Evolutionary conservation across 2,113 vertebrate genomes (phyloP), one percentile per base, ranked within the genome.

Genomic region (Larimichthys polyactis): DNA sequence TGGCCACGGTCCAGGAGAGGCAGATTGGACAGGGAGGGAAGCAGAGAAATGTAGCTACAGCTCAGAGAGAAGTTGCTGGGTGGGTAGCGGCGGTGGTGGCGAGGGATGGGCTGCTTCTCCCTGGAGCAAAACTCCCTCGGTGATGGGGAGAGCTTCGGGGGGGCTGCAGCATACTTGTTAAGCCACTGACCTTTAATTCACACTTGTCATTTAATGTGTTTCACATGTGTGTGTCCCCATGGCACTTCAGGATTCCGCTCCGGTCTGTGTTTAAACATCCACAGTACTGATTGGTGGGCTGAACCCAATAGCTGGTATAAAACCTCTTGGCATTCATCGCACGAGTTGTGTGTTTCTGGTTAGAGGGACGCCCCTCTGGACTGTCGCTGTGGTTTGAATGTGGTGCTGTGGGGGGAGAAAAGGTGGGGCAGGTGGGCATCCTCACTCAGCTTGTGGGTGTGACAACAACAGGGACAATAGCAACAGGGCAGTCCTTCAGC

Each of bases 381-480:
- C 44, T 67, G 67, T 29, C 4, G 54, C 44, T 22, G 48, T 48
- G 29, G 55, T 52, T 67, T 51, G 71, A 17, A 49, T 66, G 11
- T 40, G 43, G 46, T 22, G 66, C 44, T 15, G 16, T 36, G 68
- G 40, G 57, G 62, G 36, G 57, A 6, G 36, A 43, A 11, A 27
- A 65, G 81, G 76, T 83, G 67, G 87, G 84, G 79, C 86, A 87
- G 87, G 82, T 87, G 87, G 82, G 87, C 86, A 86, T 64, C 89
- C 82, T 84, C 82, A 46, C 64, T 67, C 78, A 57, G 84, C 75
- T 74, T 51, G 88, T 89, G 91, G 89, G 91, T 92, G 92, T 92
- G 92, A 92, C 93, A 92, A 87, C 83, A 92, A 87, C 81, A 79
- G 81, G 91, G 89, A 92, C 90, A 94, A 92, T 90, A 90, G 92